phyloP scores from a whole-genome alignment of 2,113 vertebrate genomes.

The Galemys pyrenaicus region DNA sequence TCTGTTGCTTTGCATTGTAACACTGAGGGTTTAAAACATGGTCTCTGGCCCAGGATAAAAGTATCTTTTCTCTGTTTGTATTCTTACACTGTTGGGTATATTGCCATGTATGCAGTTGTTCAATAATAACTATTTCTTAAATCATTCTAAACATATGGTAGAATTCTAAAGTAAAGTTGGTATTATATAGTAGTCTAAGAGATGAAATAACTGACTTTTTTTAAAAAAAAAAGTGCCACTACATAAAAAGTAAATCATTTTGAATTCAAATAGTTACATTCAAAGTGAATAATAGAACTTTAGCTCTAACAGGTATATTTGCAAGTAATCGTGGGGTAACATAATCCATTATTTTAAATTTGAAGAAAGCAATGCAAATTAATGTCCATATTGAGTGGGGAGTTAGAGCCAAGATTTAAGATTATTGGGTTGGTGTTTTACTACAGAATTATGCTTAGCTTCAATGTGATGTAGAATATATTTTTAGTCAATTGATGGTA shows the following conservation, averaged over 20 bases:
- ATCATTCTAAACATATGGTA: conserved; percentile 1
- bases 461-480: neutral
- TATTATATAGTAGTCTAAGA: neutral
- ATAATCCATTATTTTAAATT: neutral
- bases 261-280: neutral
- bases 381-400: neutral
- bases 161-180: conserved; percentile 5
- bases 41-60: neutral
- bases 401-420: neutral
- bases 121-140: neutral
- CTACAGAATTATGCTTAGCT: neutral
- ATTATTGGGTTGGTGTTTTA: neutral
- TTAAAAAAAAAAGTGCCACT: neutral
- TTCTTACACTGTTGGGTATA: neutral
- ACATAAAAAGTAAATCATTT: conserved; percentile 21
- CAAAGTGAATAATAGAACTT: conserved; percentile 48
- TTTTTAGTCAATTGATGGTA: neutral
- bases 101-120: neutral
- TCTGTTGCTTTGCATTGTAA: neutral
- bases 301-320: neutral
- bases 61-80: neutral
- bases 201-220: neutral
- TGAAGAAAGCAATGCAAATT: neutral
- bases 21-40: neutral
- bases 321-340: neutral